Base-by-base conservation (phyloP, 2,888 invertebrate species). In the Chalcis sispes region DNA sequence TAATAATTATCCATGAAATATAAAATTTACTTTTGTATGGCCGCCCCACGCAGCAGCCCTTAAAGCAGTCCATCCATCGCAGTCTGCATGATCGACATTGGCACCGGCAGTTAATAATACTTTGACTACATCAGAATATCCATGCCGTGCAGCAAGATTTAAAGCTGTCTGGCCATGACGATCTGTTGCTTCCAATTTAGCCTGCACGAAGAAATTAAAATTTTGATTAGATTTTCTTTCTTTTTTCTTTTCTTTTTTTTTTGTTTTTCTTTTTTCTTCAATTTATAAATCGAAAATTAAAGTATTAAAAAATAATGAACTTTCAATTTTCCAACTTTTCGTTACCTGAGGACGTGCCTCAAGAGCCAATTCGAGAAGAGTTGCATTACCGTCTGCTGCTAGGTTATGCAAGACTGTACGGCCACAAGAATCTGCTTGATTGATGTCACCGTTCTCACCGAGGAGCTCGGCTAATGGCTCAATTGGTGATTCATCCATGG, bases 41-140 rank as follows among this genome's bases (percentile, higher is more conserved):
- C 98, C 98, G 61, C 97, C 98, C 98, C 98, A 98, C 13, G 98
- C 97, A 23, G 98, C 97, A 2, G 98, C 97, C 72, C 98, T 90
- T 59, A 97, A 90, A 15, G 96, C 95, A 40, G 96, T 96, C 98
- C 96, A 97, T 40, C 96, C 96, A 85, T 96, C 96, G 64, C 92
- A 91, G 89, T 95, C 95, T 7, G 95, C 93, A 84, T 94, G 94
- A 89, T 95, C 94, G 0, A 93, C 92, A 84, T 93, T 92, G 1
- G 94, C 93, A 20, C 93, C 93, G 13, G 92, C 91, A 75, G 91
- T 91, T 0, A 91, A 83, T 56, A 93, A 87, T 62, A 95, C 90
- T 82, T 91, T 92, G 0, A 94, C 94, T 1, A 95, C 94, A 77
- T 93, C 92, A 1, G 91, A 90, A 79, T 95, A 94, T 0, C 95